A percentile compares a stretch with the other conserved stretches of the same genome.
phyloP scores from a whole-genome alignment of 2,797 vertebrate species.

The Cuniculus paca region DNA sequence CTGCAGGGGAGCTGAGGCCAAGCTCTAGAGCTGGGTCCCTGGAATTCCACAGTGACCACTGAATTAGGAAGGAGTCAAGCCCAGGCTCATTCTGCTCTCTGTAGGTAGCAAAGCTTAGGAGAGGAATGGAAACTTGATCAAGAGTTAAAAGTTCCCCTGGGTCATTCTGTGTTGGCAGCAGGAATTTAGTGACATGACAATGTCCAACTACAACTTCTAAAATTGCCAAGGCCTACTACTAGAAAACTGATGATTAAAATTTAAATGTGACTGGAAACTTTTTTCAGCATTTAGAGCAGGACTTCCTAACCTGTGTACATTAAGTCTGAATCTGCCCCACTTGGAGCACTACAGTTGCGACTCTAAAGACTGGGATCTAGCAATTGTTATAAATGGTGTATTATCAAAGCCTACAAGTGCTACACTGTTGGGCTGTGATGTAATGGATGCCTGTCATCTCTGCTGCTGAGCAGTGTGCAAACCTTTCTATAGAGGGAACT shows the following conservation, averaged over 20 bases:
- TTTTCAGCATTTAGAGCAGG: constrained; percentile 3
- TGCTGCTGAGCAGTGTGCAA: neutral
- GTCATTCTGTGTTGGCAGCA: neutral
- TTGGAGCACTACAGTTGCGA: neutral
- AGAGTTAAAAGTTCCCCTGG: neutral
- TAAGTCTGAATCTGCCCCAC: neutral
- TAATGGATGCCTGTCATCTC: neutral
- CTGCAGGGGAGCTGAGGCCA: neutral
- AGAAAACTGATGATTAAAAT: constrained; percentile 47
- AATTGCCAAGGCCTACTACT: neutral
- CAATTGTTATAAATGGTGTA: neutral
- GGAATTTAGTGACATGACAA: neutral
- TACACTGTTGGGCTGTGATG: neutral
- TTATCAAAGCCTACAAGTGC: neutral
- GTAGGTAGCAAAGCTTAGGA: neutral
- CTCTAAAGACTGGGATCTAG: neutral
- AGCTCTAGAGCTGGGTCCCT: neutral
- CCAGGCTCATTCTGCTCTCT: neutral
- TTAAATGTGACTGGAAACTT: neutral
- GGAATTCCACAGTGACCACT: neutral
- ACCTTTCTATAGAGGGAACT: neutral
- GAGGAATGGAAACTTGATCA: neutral
- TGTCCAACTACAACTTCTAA: neutral
- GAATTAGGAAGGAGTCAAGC: neutral
- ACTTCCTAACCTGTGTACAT: neutral